Percentiles rank a stretch among this genome's conserved stretches.
Evolutionary conservation across 2,113 vertebrate genomes (phyloP).

Genomic region (Pseudorhombus dupliciocellatus): DNA sequence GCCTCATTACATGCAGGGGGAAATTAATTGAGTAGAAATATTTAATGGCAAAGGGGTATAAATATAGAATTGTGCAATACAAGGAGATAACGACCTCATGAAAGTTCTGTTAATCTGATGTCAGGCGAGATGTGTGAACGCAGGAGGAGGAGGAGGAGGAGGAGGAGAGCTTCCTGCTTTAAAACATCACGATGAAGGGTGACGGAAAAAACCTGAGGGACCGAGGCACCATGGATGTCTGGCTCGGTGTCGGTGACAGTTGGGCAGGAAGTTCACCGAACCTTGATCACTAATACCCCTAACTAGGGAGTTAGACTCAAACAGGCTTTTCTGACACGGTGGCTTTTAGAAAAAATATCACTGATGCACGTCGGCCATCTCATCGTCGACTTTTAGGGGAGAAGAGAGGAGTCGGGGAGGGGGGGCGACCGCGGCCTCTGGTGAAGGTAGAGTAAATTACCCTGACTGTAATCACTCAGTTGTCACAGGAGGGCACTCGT

Average conservation of each 20-base stretch:
- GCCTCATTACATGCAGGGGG: conserved; percentile 75
- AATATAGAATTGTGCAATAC: conserved; percentile 74
- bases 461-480: conserved; percentile 48
- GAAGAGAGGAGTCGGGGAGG: conserved; percentile 31
- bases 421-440: neutral
- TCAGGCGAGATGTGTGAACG: conserved; percentile 28
- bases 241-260: conserved; percentile 63
- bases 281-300: conserved; percentile 69
- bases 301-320: conserved; percentile 66
- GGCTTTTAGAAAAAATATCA: conserved; percentile 52
- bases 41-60: conserved; percentile 78
- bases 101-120: conserved; percentile 58
- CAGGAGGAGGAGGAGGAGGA: neutral
- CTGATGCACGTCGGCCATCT: conserved; percentile 67
- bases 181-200: conserved; percentile 33
- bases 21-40: conserved; percentile 81
- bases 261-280: conserved; percentile 61
- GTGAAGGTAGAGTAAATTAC: conserved; percentile 33
- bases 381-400: conserved; percentile 29
- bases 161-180: conserved; percentile 13
- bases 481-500: conserved; percentile 24
- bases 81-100: conserved; percentile 57
- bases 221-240: conserved; percentile 45
- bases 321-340: conserved; percentile 69
- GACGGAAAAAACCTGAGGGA: conserved; percentile 13